These are phyloP conservation scores for Cydia pomonella DNA, from an alignment of 1,140 invertebrate genomes.

Conservation along the genomic window DNA sequence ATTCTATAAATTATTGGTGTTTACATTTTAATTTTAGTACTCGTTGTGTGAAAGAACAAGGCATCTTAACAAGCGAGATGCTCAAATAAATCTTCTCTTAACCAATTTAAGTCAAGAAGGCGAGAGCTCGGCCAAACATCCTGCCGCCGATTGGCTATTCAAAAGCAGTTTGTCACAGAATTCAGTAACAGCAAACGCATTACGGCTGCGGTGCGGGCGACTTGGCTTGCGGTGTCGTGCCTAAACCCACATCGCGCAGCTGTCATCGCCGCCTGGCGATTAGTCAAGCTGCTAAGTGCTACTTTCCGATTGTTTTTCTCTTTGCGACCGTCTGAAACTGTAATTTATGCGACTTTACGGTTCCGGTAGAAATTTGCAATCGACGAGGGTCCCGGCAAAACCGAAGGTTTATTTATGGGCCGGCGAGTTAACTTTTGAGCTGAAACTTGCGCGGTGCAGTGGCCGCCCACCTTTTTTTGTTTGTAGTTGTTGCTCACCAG, in stretches of 20 bases:
- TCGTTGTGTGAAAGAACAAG: no score
- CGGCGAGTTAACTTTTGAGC: constrained; percentile 67
- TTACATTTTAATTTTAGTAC: no score
- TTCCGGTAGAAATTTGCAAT: constrained; percentile 75
- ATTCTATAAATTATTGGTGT: no score
- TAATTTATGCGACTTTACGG: constrained; percentile 80
- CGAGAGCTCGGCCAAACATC: constrained; percentile 20
- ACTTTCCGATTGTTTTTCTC: constrained; percentile 76
- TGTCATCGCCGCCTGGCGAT: constrained; percentile 72
- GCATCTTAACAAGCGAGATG: no score
- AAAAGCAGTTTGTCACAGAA: constrained; percentile 48
- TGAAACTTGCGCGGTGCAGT: constrained; percentile 67
- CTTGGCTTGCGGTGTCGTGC: constrained; percentile 47
- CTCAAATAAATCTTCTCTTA: constrained; percentile 14
- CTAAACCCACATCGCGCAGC: constrained; percentile 54
- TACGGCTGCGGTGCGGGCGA: constrained; percentile 40
- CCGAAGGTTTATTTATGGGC: constrained; percentile 78
- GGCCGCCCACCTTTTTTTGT: constrained; percentile 65
- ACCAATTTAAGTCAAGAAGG: constrained; percentile 3
- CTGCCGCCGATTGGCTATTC: constrained; percentile 44
- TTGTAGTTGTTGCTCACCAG: constrained; percentile 51
- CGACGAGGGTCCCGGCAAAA: constrained; percentile 70
- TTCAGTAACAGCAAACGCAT: constrained; percentile 44
- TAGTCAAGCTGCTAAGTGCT: constrained; percentile 77
- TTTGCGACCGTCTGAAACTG: constrained; percentile 61